Percentiles rank a stretch among this genome's conserved stretches.
Evolutionary conservation across 2,797 vertebrate species (phyloP).

Genomic region (Notoglanidium macrostoma): DNA sequence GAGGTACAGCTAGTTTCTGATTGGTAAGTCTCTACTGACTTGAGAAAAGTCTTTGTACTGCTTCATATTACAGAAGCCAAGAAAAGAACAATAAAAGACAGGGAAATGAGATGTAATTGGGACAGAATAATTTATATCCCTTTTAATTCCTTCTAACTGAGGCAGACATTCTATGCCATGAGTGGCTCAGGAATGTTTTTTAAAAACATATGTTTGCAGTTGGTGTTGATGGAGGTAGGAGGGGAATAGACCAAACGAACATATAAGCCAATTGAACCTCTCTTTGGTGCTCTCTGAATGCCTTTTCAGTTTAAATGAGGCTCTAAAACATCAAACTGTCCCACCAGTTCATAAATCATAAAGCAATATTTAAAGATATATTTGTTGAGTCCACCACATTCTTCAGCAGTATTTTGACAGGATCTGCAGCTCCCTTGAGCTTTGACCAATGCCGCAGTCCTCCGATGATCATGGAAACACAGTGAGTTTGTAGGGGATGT

Average conservation of each 20-base stretch:
- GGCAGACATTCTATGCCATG: constrained; percentile 16
- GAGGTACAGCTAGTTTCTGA: neutral
- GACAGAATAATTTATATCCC: constrained; percentile 8
- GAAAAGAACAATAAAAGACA: neutral
- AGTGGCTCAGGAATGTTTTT: constrained; percentile 4
- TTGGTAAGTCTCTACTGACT: neutral
- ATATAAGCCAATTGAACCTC: constrained; percentile 1
- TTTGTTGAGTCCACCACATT: constrained; percentile 16
- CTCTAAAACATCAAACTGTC: constrained; percentile 22
- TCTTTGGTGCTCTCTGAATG: neutral
- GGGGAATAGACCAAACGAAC: neutral
- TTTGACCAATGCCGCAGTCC: neutral
- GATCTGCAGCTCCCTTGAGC: constrained; percentile 8
- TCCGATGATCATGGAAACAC: constrained; percentile 26
- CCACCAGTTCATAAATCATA: constrained; percentile 28
- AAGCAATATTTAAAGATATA: constrained; percentile 19
- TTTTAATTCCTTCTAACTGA: constrained; percentile 32
- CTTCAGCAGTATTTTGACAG: constrained; percentile 7
- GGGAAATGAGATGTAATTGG: constrained; percentile 15
- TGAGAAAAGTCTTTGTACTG: neutral
- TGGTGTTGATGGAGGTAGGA: constrained; percentile 24
- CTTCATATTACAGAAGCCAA: neutral
- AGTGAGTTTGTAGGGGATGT: constrained; percentile 16
- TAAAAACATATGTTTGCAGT: constrained; percentile 40
- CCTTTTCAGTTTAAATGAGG: constrained; percentile 26